phyloP scores from a whole-genome alignment of 1,140 invertebrate genomes.

The Grapholita molesta region DNA sequence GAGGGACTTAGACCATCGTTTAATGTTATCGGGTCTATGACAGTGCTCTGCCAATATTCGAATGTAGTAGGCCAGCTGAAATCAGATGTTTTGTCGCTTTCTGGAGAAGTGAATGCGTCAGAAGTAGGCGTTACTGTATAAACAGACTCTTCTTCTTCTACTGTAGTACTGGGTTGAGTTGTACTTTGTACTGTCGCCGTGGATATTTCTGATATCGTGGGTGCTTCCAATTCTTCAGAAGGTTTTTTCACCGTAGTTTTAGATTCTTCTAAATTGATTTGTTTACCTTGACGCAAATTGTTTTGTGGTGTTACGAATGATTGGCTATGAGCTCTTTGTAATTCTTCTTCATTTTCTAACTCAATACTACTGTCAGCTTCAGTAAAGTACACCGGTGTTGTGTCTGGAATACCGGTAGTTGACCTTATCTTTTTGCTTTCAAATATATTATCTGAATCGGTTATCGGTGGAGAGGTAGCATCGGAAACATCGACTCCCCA shows the following conservation, averaged over 20 bases:
- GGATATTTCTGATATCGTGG: conserved; percentile 43
- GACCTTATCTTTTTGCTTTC: conserved; percentile 67
- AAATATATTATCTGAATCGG: conserved; percentile 46
- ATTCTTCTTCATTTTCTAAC: conserved; percentile 74
- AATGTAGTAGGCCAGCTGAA: conserved; percentile 62
- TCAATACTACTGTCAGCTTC: conserved; percentile 64
- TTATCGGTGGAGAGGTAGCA: conserved; percentile 43
- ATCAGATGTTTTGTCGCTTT: conserved; percentile 56
- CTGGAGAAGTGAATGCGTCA: conserved; percentile 58
- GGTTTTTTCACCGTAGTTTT: conserved; percentile 52
- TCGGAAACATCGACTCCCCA: conserved; percentile 56
- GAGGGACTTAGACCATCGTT: conserved; percentile 81
- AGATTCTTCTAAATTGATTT: conserved; percentile 50
- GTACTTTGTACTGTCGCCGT: conserved; percentile 48
- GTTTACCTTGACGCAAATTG: conserved; percentile 65
- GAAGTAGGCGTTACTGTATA: conserved; percentile 40
- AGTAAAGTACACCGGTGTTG: conserved; percentile 53
- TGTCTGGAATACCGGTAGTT: conserved; percentile 38
- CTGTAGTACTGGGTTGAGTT: conserved; percentile 47
- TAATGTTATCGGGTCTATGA: conserved; percentile 84
- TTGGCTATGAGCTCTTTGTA: conserved; percentile 76
- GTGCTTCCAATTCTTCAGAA: conserved; percentile 64
- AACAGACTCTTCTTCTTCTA: conserved; percentile 42
- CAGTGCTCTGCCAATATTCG: conserved; percentile 81
- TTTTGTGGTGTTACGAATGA: conserved; percentile 70